Base-by-base conservation (phyloP, 2,113 vertebrate genomes). In the Chaetodon trifascialis region DNA sequence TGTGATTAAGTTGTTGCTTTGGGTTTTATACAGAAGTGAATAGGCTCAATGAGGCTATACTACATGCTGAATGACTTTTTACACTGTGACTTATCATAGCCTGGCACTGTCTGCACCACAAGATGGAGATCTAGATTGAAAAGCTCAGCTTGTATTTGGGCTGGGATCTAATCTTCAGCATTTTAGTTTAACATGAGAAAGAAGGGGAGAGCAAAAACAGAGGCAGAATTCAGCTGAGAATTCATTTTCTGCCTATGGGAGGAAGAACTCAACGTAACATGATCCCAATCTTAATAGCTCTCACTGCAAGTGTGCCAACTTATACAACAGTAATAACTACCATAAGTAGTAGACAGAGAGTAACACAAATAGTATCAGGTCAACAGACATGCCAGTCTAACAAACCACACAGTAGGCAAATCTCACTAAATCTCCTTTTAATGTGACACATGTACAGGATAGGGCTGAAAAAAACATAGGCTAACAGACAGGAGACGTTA, bases 201-300 rank as follows among this genome's bases (percentile, higher is more conserved):
- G 12, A 38, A 8, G 72, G 56, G 25, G 55, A 42, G 44, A 34
- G 49, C 4, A 62, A 69, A 73, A 78, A 79, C 7, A 79, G 30
- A 72, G 15, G 76, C 73, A 51, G 36, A 80, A 85, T 78, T 88
- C 82, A 80, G 79, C 68, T 66, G 81, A 86, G 85, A 80, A 73
- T 87, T 87, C 68, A 78, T 77, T 88, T 85, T 84, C 51, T 77
- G 84, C 87, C 69, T 77, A 25, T 79, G 86, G 80, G 83, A 88
- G 88, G 86, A 88, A 84, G 77, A 89, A 76, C 70, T 25, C 16
- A 79, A 91, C 4, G 72, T 80, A 87, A 91, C 76, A 38, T 16
- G 86, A 94, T 89, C 80, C 62, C 87, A 91, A 89, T 91, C 90
- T 90, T 89, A 87, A 91, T 82, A 74, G 84, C 81, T 52, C 63